Evolutionary conservation across 2,888 invertebrate species (phyloP).

Genomic region (Ichneumoninae sp.): DNA sequence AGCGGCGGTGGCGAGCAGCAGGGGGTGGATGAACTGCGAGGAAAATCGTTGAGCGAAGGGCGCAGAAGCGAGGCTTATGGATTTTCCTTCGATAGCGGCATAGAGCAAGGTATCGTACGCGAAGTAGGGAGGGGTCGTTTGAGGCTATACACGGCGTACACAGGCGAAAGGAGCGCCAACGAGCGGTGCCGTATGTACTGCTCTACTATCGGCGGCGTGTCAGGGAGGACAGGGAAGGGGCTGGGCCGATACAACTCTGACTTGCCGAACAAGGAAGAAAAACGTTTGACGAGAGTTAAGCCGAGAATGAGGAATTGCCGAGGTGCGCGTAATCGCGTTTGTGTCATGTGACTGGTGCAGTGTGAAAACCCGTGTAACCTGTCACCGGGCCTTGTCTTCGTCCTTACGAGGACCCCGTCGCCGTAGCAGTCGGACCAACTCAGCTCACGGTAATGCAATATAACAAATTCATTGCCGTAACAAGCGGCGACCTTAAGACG

Average conservation of each 20-base stretch:
- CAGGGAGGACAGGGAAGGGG: slow-evolving; percentile 73
- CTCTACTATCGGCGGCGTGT: slow-evolving; percentile 50
- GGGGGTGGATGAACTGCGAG: slow-evolving; percentile 50
- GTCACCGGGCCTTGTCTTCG: slow-evolving; percentile 45
- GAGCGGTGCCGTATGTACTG: slow-evolving; percentile 53
- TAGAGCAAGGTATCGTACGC: slow-evolving; percentile 47
- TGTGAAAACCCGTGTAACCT: slow-evolving; percentile 55
- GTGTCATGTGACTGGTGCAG: slow-evolving; percentile 71
- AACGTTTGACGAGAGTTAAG: not conserved
- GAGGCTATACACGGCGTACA: slow-evolving; percentile 54
- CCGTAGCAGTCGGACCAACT: slow-evolving; percentile 9
- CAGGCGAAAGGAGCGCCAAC: slow-evolving; percentile 41
- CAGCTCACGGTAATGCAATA: slow-evolving; percentile 43
- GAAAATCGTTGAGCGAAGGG: slow-evolving; percentile 61
- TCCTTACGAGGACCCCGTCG: slow-evolving; percentile 39
- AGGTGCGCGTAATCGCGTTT: slow-evolving; percentile 68
- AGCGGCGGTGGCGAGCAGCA: slow-evolving; percentile 4
- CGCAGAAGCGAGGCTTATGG: slow-evolving; percentile 83
- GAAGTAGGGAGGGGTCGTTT: slow-evolving; percentile 13
- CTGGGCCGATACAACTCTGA: slow-evolving; percentile 63
- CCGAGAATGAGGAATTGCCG: slow-evolving; percentile 59
- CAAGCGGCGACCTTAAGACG: not conserved
- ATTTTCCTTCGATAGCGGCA: slow-evolving; percentile 78
- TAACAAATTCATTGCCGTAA: not conserved
- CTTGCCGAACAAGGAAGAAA: slow-evolving; percentile 16